Percentiles rank a stretch among this genome's conserved stretches.
phyloP scores from a whole-genome alignment of 2,113 vertebrate species.

The Petaurus breviceps region DNA sequence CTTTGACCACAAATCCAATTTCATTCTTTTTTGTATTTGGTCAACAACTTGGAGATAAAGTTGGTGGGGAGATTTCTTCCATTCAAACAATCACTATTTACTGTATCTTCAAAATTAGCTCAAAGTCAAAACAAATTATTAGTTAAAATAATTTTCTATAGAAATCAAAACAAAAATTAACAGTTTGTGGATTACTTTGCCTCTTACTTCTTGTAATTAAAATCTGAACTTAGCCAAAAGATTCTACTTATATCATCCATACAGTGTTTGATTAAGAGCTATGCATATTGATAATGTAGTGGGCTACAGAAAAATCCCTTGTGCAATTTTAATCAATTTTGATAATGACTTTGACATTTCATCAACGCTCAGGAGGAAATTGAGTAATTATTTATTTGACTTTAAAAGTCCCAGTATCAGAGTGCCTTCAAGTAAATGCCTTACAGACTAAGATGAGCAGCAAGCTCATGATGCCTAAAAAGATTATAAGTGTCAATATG shows the following conservation, averaged over 20 bases:
- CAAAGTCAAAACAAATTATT: constrained; percentile 40
- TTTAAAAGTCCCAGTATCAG: constrained; percentile 70
- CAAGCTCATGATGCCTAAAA: constrained; percentile 9
- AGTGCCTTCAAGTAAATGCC: constrained; percentile 53
- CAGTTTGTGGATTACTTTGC: not conserved
- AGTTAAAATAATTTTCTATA: not conserved
- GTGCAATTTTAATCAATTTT: constrained; percentile 40
- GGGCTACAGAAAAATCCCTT: constrained; percentile 29
- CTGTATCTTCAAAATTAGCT: constrained; percentile 44
- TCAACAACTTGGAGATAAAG: not conserved
- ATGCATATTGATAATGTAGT: constrained; percentile 18
- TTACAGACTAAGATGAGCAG: constrained; percentile 39
- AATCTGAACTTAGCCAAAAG: constrained; percentile 40
- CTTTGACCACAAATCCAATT: not conserved
- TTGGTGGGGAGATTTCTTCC: not conserved
- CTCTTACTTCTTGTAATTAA: constrained; percentile 42
- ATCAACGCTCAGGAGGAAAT: constrained; percentile 61
- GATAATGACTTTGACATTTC: constrained; percentile 66
- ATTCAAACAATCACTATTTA: constrained; percentile 31
- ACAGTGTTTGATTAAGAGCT: constrained; percentile 26
- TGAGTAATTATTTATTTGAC: constrained; percentile 70
- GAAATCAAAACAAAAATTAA: constrained; percentile 57
- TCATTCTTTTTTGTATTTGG: not conserved
- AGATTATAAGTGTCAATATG: constrained; percentile 44
- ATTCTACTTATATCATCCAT: constrained; percentile 12